Conservation (phyloP, 1,140 invertebrate species). For the Proales similis region DNA sequence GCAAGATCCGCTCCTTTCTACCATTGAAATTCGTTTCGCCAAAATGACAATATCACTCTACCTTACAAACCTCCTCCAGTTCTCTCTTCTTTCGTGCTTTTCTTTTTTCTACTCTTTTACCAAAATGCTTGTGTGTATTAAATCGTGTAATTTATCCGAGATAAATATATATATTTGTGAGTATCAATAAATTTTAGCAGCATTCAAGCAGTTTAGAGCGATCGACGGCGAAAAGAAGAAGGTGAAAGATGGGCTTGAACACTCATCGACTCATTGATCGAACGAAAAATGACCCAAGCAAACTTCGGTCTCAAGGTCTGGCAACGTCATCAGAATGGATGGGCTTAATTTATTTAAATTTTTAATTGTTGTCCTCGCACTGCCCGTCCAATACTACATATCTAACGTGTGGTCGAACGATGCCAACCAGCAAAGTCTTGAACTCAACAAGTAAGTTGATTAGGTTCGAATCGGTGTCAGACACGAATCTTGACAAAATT, state of each 20-base stretch:
- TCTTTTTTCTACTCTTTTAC: background rate
- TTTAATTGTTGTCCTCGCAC: conserved; percentile 12
- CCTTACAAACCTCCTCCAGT: background rate
- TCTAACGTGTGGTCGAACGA: conserved; percentile 18
- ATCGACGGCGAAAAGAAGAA: background rate
- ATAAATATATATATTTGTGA: too few species aligned
- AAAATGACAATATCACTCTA: too few species aligned
- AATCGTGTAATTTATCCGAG: too few species aligned
- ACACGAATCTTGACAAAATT: background rate
- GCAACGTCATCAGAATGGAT: conserved; percentile 5
- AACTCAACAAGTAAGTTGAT: conserved; percentile 5
- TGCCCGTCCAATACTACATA: conserved; percentile 21
- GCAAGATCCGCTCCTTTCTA: too few species aligned
- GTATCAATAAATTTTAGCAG: too few species aligned
- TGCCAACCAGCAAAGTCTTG: conserved; percentile 16
- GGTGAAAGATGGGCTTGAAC: background rate
- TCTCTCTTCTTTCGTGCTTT: background rate
- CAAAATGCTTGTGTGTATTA: too few species aligned
- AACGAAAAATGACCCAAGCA: conserved; percentile 9
- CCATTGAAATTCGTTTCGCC: too few species aligned
- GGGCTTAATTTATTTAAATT: conserved; percentile 11
- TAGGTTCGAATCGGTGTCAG: background rate
- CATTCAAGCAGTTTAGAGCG: background rate
- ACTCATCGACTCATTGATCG: conserved; percentile 10
- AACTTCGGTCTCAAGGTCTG: conserved; percentile 29